A percentile compares a stretch with the other conserved stretches of the same genome.
Conservation (phyloP, 2,797 vertebrate species). For the Anisognathus igniventris region DNA sequence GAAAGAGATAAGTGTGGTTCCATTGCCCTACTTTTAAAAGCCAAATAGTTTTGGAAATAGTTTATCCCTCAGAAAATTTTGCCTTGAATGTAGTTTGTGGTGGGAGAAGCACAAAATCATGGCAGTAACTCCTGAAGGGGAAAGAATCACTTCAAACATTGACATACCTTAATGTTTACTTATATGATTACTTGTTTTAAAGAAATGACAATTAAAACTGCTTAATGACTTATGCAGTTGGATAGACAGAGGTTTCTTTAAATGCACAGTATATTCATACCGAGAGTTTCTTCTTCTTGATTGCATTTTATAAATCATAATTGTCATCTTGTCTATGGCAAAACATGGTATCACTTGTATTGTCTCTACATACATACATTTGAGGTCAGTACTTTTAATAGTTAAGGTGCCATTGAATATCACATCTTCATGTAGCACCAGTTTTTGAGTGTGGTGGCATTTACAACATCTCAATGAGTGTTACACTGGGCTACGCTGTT, state of each 20-base stretch:
- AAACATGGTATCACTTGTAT: background rate
- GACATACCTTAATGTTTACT: background rate
- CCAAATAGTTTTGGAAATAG: background rate
- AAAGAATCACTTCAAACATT: background rate
- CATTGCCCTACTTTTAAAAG: background rate
- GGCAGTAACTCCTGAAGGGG: background rate
- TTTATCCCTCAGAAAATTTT: background rate
- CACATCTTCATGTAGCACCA: background rate
- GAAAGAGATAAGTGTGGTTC: background rate
- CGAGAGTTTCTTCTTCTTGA: background rate
- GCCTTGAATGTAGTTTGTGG: background rate
- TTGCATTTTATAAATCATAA: background rate
- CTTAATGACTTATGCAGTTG: background rate
- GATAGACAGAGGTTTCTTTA: background rate
- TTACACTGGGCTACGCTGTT: background rate
- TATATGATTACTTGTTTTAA: background rate
- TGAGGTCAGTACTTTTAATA: background rate
- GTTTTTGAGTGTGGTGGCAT: background rate
- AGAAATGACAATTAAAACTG: background rate
- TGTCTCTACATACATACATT: background rate
- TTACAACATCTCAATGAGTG: background rate
- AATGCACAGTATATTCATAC: background rate
- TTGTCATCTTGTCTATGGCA: rapidly evolving
- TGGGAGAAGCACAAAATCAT: background rate
- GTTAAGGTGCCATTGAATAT: background rate